Evolutionary conservation across 1,140 invertebrate genomes (phyloP).

Genomic region (Microplitis demolitor): DNA sequence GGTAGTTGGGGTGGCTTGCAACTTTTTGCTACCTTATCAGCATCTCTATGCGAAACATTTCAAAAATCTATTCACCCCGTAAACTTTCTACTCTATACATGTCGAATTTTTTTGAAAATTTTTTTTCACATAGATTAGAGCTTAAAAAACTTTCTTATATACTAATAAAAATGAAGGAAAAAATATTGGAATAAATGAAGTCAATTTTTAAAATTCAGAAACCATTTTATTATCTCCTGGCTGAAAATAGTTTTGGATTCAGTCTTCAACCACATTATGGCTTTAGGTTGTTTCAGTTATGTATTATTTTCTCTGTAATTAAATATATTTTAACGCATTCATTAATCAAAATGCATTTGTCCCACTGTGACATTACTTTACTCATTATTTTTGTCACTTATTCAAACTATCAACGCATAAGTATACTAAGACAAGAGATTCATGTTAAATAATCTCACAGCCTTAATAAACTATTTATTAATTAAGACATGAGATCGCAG

Average conservation of each 20-base stretch:
- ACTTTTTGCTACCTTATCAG: no score
- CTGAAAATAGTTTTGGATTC: constrained; percentile 17
- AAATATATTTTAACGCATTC: background rate
- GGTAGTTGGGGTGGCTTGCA: no score
- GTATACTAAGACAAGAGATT: background rate
- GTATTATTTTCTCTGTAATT: constrained; percentile 3
- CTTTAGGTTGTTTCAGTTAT: background rate
- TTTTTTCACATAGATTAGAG: no score
- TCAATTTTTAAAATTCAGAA: background rate
- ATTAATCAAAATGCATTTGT: background rate
- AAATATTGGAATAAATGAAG: background rate
- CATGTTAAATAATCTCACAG: constrained; percentile 38
- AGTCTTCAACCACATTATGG: constrained; percentile 10
- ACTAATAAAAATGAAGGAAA: background rate
- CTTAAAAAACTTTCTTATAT: no score
- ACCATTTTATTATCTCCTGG: background rate
- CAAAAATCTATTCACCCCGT: no score
- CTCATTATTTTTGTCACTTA: no score
- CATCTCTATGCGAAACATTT: no score
- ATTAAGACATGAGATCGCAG: constrained; percentile 26
- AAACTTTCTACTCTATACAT: no score
- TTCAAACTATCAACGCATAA: background rate
- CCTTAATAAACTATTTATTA: constrained; percentile 37
- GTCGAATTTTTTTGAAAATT: no score
- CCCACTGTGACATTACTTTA: background rate